Base-by-base conservation (phyloP, 2,888 invertebrate species). In the Tridacna crocea region DNA sequence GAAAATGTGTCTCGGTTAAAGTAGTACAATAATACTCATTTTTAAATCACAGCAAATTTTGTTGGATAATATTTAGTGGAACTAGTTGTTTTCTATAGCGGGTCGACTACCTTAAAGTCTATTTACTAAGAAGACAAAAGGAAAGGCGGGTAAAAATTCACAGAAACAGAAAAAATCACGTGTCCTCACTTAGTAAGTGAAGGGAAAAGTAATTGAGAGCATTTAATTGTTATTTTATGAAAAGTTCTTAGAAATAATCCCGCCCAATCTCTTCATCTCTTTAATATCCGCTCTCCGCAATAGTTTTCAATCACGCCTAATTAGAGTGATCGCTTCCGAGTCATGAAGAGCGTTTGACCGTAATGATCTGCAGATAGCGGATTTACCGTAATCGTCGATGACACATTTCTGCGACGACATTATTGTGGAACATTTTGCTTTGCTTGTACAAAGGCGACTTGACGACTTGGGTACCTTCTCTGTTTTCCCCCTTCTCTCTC, bases 161-260 rank as follows among this genome's bases (percentile, higher is more conserved):
- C 36, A 36, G n/a, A 36, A 36, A 8, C 36, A 36, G 36, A 36
- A 36, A 36, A 36, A 4, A 36, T 61, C 61, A 17, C 22, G 22
- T n/a, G 19, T 61, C 61, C 3, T 11, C 19, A 24, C 13, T n/a
- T 24, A n/a, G 22, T 13, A 10, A n/a, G 27, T 66, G 27, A 17
- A 36, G 66, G 66, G 66, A 46, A n/a, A 66, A 13, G 36, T 66
- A 66, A 66, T 66, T 66, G 66, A 66, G 66, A 36, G 47, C 66
- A 27, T 46, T 76, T 76, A 76, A 76, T 76, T 76, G 76, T 76
- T 76, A 76, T 76, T 76, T 76, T 76, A 76, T 66, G 68, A 76
- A 24, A n/a, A 24, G 66, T 60, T 68, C 76, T 76, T 24, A 60
- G 51, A 27, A 46, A 51, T 78, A 63, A 78, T 72, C 27, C 46